Conservation (phyloP, 2,113 vertebrate species). For the Podarcis muralis region DNA sequence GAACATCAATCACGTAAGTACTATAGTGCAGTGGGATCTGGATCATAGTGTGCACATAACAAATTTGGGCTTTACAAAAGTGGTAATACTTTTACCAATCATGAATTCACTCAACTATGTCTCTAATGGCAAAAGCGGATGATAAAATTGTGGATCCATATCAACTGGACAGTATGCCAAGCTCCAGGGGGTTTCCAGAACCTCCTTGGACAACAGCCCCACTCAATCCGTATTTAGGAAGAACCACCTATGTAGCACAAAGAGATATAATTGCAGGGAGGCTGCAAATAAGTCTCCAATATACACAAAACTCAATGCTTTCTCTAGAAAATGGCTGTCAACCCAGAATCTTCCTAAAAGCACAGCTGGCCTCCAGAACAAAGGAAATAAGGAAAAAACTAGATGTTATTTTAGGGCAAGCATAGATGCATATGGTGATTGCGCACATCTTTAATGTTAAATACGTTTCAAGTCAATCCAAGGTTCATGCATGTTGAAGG, state of each 20-base stretch:
- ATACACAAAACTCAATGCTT: not conserved
- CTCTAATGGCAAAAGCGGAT: not conserved
- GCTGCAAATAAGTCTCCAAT: not conserved
- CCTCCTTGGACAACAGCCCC: not conserved
- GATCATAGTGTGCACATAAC: fast-evolving
- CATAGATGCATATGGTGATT: not conserved
- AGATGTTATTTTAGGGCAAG: not conserved
- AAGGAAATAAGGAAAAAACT: not conserved
- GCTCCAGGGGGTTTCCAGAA: not conserved
- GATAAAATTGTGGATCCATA: not conserved
- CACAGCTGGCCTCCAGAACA: not conserved
- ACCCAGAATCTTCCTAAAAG: too few species aligned
- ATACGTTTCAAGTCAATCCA: not conserved
- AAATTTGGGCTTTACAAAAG: not conserved
- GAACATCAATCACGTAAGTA: not conserved
- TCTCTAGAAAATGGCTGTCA: not conserved
- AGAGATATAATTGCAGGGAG: too few species aligned
- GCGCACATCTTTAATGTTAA: not conserved
- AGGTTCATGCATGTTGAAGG: not conserved
- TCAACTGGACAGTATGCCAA: not conserved
- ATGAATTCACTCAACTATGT: not conserved
- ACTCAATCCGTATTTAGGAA: not conserved
- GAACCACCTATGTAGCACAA: not conserved
- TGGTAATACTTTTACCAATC: not conserved
- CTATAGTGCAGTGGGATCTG: not conserved